These are phyloP conservation scores for Chydorus sphaericus DNA, from an alignment of 2,888 invertebrate species.

Conservation along the genomic window DNA sequence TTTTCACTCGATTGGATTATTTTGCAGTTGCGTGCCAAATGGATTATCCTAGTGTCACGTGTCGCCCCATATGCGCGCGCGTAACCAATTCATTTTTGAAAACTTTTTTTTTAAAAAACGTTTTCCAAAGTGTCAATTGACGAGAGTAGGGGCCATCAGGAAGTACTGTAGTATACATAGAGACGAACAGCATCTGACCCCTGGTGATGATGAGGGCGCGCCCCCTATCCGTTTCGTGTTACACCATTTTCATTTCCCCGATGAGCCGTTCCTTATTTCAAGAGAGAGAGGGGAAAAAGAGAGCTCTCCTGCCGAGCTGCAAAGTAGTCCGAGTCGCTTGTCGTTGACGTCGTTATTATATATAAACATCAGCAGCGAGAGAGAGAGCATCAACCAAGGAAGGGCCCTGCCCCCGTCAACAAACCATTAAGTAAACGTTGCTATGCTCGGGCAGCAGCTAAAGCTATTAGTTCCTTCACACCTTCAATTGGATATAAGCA, in stretches of 20 bases:
- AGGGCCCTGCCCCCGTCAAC: too few relatives aligned
- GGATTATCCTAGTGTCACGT: too few relatives aligned
- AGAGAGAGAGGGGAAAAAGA: neutral
- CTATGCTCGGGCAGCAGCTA: too few relatives aligned
- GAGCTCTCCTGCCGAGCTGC: neutral
- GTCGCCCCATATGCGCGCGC: too few relatives aligned
- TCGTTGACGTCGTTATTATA: constrained; percentile 6
- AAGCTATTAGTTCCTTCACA: constrained; percentile 3
- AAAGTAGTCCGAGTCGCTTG: constrained; percentile 8
- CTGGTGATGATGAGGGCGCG: constrained; percentile 5
- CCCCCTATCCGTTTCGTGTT: too few relatives aligned
- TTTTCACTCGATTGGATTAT: neutral
- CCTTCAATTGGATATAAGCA: constrained; percentile 6
- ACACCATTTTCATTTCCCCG: constrained; percentile 4
- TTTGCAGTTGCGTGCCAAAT: too few relatives aligned
- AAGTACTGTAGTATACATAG: too few relatives aligned
- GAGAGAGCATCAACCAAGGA: too few relatives aligned
- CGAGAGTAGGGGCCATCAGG: too few relatives aligned
- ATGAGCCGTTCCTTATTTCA: neutral
- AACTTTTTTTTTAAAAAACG: too few relatives aligned
- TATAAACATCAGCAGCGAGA: too few relatives aligned
- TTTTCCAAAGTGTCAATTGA: constrained; percentile 5
- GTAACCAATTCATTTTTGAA: too few relatives aligned
- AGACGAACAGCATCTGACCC: constrained; percentile 6
- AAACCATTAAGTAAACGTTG: constrained; percentile 7